Percentiles rank a stretch among this genome's conserved stretches.
These are phyloP conservation scores for Corynorhinus townsendii DNA, from an alignment of 2,113 vertebrate genomes.

Conservation along the genomic window DNA sequence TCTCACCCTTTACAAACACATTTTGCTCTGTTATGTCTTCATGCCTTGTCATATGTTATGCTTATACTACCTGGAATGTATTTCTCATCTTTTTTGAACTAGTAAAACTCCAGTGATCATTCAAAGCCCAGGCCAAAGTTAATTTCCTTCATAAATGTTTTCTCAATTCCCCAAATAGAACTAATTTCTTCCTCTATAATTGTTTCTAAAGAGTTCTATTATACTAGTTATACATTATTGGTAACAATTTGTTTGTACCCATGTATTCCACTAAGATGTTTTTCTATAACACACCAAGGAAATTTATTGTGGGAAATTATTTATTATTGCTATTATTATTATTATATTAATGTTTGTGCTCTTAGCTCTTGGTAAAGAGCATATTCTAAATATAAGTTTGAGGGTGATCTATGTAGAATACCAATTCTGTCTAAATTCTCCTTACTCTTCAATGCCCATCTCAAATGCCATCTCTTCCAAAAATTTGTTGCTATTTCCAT, in stretches of 20 bases:
- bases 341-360: not conserved
- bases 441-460: not conserved
- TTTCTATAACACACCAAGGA: not conserved
- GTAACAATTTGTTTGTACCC: not conserved
- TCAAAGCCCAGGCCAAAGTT: constrained; percentile 56
- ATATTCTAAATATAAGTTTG: not conserved
- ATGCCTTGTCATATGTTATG: not conserved
- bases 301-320: not conserved
- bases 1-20: not conserved
- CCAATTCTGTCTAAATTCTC: not conserved
- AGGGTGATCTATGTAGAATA: not conserved
- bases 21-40: not conserved
- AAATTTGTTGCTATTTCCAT: not conserved
- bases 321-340: not conserved
- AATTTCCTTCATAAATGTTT: constrained; percentile 44
- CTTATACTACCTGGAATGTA: constrained; percentile 27
- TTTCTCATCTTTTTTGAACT: constrained; percentile 59
- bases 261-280: not conserved
- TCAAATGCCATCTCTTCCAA: not conserved
- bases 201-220: not conserved
- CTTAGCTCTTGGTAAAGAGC: not conserved
- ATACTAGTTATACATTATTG: not conserved
- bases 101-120: constrained; percentile 53
- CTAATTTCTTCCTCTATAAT: constrained; percentile 33
- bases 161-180: constrained; percentile 32